Conservation (phyloP, 2,113 vertebrate genomes). For the Raja brachyura region DNA sequence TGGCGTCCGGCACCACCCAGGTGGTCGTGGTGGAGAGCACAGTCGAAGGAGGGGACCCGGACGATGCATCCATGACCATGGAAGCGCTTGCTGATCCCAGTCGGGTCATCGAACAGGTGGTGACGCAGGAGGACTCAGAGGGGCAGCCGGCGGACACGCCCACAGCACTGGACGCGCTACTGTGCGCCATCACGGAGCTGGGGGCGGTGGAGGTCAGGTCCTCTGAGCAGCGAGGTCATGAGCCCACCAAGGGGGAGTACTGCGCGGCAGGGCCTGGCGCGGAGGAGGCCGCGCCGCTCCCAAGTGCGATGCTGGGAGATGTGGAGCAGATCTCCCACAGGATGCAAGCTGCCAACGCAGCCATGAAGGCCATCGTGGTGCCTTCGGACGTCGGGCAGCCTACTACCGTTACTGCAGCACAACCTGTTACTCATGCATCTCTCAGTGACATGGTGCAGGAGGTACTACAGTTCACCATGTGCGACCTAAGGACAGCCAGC, state of each 20-base stretch:
- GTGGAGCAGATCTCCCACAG: constrained; percentile 58
- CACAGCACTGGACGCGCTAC: constrained; percentile 80
- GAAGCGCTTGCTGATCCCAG: constrained; percentile 48
- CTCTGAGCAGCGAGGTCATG: constrained; percentile 45
- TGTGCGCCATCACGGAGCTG: constrained; percentile 84
- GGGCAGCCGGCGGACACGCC: constrained; percentile 61
- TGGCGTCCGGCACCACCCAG: constrained; percentile 65
- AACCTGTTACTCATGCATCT: constrained; percentile 57
- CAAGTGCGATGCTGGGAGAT: constrained; percentile 38
- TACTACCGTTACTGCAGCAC: constrained; percentile 50
- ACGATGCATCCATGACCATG: constrained; percentile 47
- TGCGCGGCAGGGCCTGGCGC: background rate
- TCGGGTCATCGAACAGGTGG: constrained; percentile 53
- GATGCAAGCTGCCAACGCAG: constrained; percentile 50
- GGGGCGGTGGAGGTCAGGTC: constrained; percentile 60
- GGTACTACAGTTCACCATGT: constrained; percentile 81
- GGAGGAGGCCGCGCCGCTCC: constrained; percentile 41
- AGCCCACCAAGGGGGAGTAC: constrained; percentile 47
- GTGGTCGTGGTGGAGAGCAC: constrained; percentile 77
- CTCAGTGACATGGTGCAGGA: constrained; percentile 77
- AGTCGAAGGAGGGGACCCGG: constrained; percentile 44
- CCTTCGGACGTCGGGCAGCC: constrained; percentile 59
- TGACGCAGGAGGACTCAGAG: constrained; percentile 52
- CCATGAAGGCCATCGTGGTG: constrained; percentile 56
- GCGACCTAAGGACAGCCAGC: constrained; percentile 62